Percentiles rank a stretch among this genome's conserved stretches.
These are phyloP conservation scores for Aromia moschata DNA, from an alignment of 2,888 invertebrate genomes.

Conservation along the genomic window DNA sequence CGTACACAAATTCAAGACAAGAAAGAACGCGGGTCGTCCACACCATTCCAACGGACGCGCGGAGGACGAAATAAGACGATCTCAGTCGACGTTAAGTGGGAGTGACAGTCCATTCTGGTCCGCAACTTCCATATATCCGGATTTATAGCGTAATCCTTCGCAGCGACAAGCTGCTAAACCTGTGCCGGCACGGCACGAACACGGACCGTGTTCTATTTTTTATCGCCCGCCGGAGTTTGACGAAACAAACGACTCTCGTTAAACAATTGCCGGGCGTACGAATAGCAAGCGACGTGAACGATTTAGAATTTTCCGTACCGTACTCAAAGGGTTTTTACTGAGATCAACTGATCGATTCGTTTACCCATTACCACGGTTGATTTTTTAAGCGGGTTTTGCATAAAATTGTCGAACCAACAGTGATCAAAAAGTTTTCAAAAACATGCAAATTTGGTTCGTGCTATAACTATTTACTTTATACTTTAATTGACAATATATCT, in stretches of 20 bases:
- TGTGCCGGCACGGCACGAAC: conserved; percentile 17
- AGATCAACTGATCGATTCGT: too few species aligned
- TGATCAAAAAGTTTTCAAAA: too few species aligned
- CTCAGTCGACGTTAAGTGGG: conserved; percentile 14
- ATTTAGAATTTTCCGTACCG: conserved; percentile 29
- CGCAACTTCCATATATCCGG: conserved; percentile 11
- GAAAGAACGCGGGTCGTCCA: background rate
- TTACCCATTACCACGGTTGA: too few species aligned
- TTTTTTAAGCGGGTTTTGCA: too few species aligned
- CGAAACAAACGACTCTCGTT: conserved; percentile 30
- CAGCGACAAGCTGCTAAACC: conserved; percentile 20
- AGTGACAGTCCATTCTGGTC: conserved; percentile 16
- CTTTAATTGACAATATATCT: too few species aligned
- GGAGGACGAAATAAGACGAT: conserved; percentile 8
- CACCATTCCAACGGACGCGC: background rate
- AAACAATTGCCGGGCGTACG: conserved; percentile 28
- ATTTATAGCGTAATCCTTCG: conserved; percentile 12
- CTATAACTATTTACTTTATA: too few species aligned
- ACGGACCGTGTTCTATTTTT: conserved; percentile 22
- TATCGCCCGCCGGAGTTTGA: conserved; percentile 15
- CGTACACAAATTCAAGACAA: background rate
- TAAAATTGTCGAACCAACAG: too few species aligned
- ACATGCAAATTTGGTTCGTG: too few species aligned
- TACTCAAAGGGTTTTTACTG: too few species aligned
- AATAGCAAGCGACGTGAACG: conserved; percentile 24